These are phyloP conservation scores for Lepidurus arcticus DNA, from an alignment of 1,140 invertebrate species.

Conservation along the genomic window DNA sequence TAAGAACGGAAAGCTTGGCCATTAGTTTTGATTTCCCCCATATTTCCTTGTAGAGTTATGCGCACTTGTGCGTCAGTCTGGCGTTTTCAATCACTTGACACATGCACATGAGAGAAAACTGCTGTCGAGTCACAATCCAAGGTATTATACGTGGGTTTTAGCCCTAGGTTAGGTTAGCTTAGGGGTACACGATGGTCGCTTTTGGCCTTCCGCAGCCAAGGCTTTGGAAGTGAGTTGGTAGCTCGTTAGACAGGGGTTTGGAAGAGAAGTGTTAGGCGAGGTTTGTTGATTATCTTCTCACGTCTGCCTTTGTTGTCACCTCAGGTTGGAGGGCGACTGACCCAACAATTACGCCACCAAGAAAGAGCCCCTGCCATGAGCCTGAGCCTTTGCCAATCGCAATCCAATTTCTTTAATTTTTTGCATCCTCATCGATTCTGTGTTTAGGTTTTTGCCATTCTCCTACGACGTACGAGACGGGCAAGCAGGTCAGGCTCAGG, in stretches of 20 bases:
- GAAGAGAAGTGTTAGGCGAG: background rate
- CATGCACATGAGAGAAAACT: constrained; percentile 21
- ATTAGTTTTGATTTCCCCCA: constrained; percentile 15
- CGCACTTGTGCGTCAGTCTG: constrained; percentile 20
- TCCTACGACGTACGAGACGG: constrained; percentile 20
- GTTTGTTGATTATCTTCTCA: constrained; percentile 12
- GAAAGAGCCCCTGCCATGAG: constrained; percentile 16
- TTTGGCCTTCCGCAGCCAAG: background rate
- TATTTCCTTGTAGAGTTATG: constrained; percentile 22
- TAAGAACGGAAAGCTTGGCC: background rate
- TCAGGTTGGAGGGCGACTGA: constrained; percentile 20
- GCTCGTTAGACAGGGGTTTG: background rate
- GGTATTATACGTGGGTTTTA: constrained; percentile 7
- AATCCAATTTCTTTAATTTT: constrained; percentile 15
- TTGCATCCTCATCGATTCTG: background rate
- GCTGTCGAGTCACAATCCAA: constrained; percentile 18
- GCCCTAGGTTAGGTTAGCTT: constrained; percentile 3
- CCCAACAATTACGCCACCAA: constrained; percentile 10
- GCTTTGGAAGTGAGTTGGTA: constrained; percentile 8
- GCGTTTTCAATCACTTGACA: constrained; percentile 21
- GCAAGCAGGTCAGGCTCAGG: constrained; percentile 16
- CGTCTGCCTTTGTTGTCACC: constrained; percentile 17
- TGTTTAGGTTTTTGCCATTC: constrained; percentile 22
- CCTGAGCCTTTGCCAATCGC: constrained; percentile 20
- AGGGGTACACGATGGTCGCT: background rate